These are phyloP conservation scores for Tenthredo livida DNA, from an alignment of 2,888 invertebrate species.

Conservation along the genomic window DNA sequence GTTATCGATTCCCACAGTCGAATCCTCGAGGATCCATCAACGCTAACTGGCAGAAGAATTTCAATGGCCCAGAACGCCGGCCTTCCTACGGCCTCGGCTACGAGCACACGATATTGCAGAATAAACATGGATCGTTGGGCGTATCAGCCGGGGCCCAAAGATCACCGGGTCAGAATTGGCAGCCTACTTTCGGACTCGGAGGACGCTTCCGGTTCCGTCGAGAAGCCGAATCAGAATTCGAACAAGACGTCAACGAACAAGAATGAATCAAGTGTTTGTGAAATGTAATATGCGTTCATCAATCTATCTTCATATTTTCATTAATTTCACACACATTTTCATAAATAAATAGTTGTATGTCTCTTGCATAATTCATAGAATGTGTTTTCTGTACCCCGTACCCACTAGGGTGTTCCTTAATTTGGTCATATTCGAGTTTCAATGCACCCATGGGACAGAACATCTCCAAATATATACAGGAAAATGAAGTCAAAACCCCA, in stretches of 20 bases:
- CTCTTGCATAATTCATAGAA: neutral
- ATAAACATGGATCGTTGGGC: constrained; percentile 16
- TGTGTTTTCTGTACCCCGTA: neutral
- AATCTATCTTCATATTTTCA: neutral
- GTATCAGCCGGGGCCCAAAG: constrained; percentile 25
- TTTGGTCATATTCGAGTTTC: too few species aligned
- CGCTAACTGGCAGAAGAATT: neutral
- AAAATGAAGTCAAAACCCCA: too few species aligned
- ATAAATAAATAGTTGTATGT: neutral
- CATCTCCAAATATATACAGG: too few species aligned
- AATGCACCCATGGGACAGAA: too few species aligned
- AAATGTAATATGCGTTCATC: neutral
- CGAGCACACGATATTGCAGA: constrained; percentile 26
- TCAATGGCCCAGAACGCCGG: constrained; percentile 30
- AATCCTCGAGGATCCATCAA: constrained; percentile 11
- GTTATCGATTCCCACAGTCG: constrained; percentile 15
- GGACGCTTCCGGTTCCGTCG: constrained; percentile 33
- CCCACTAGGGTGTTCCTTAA: neutral
- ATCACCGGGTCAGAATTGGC: neutral
- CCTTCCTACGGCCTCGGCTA: neutral
- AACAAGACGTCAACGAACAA: neutral
- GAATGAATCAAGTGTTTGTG: neutral
- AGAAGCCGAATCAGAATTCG: neutral
- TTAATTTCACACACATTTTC: neutral
- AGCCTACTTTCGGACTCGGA: neutral